phyloP scores from a whole-genome alignment of 2,797 vertebrate species.

The Sebastiscus albofasciatus region DNA sequence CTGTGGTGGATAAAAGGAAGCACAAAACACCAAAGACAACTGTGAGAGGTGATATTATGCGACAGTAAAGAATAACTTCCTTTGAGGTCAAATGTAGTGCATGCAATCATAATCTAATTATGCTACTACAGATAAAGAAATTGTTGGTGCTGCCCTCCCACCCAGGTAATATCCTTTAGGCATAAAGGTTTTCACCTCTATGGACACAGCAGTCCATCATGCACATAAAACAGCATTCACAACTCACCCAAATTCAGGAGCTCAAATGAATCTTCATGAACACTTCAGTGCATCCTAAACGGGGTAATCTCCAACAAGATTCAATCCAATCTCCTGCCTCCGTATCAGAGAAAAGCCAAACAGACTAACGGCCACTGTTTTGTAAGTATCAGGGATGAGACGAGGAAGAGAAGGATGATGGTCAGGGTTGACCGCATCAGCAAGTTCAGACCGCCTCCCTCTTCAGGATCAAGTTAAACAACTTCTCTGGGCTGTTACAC shows the following conservation, averaged over 20 bases:
- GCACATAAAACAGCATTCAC: conserved; percentile 1
- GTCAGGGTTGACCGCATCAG: conserved; percentile 6
- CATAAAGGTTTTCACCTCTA: not conserved
- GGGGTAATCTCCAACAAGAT: not conserved
- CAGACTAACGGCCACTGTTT: conserved; percentile 27
- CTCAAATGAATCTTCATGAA: conserved; percentile 10
- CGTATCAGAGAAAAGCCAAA: conserved; percentile 31
- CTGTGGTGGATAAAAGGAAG: conserved; percentile 23
- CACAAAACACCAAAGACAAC: not conserved
- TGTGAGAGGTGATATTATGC: not conserved
- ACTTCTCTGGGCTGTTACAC: not conserved
- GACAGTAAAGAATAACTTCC: not conserved
- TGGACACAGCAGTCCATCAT: not conserved
- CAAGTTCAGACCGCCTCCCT: conserved; percentile 36
- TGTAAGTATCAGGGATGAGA: conserved; percentile 14
- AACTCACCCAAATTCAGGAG: conserved; percentile 61
- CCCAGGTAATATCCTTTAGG: no score
- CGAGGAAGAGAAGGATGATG: conserved; percentile 4
- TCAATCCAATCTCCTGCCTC: conserved; percentile 27
- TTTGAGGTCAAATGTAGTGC: not conserved
- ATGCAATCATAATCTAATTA: not conserved
- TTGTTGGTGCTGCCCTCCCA: not conserved
- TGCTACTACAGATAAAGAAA: not conserved
- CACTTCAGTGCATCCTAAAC: not conserved
- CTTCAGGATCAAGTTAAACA: conserved; percentile 46